A percentile compares a stretch with the other conserved stretches of the same genome.
Evolutionary conservation across 2,888 invertebrate genomes (phyloP).

Genomic region (Geophilus truncorum): DNA sequence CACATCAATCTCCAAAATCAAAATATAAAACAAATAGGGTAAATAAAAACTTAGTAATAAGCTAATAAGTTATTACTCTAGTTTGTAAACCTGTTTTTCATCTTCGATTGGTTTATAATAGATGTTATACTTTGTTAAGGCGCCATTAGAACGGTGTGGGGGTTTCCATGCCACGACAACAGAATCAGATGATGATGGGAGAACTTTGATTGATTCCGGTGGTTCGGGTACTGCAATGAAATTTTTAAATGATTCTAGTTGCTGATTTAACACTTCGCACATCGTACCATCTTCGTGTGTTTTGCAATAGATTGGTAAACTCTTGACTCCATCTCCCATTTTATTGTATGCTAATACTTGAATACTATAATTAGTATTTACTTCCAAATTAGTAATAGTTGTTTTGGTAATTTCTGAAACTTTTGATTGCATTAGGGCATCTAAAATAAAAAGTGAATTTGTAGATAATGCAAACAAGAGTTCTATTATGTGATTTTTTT

Average conservation of each 20-base stretch:
- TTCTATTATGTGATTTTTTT: not conserved
- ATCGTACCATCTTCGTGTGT: constrained; percentile 48
- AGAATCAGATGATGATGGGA: not conserved
- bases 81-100: not conserved
- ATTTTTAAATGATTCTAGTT: not conserved
- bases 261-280: not conserved
- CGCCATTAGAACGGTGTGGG: not conserved
- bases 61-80: too few relatives aligned
- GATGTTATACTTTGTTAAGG: not conserved
- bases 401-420: not conserved
- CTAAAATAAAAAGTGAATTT: not conserved
- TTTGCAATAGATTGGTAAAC: constrained; percentile 44
- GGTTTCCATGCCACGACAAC: constrained; percentile 23
- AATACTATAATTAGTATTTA: constrained; percentile 49
- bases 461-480: not conserved
- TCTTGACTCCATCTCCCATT: constrained; percentile 48
- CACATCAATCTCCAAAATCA: not conserved
- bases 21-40: too few relatives aligned
- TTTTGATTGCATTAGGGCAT: not conserved
- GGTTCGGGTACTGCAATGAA: not conserved
- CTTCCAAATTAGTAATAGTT: constrained; percentile 40
- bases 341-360: constrained; percentile 49
- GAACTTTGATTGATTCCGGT: not conserved
- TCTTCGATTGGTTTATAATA: constrained; percentile 7
- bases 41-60: too few relatives aligned